Base-by-base conservation (phyloP, 2,797 vertebrate genomes). In the Neostethus bicornis region DNA sequence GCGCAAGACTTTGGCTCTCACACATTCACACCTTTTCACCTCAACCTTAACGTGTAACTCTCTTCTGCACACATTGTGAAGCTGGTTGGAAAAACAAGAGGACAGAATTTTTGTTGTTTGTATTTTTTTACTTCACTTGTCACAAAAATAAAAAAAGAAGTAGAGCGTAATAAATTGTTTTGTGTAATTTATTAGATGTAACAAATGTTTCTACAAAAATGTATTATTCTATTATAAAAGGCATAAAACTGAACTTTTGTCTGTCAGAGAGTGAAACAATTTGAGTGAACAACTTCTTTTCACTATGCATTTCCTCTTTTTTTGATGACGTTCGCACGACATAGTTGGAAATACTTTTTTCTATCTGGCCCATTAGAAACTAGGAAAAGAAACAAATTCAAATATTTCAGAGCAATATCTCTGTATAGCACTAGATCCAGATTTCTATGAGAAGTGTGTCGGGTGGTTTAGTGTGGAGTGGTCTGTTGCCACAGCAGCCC, bases 21-120 rank as follows among this genome's bases (percentile, higher is more conserved):
- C 54, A 35, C 34, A 48, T 43, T 59, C 51, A 26, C 43, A 35
- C 21, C 24, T 44, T 37, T 14, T 56, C 52, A 14, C 43, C 54
- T 42, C 51, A 48, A 26, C 32, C n/a, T 52, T 38, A 7, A 19
- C 5, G 1, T 16, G 35, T 51, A 79, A 73, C 34, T 69, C 51
- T 69, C 73, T 73, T 67, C 72, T 72, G 45, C 77, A 59, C 61
- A 70, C 60, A 66, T 69, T 61, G 46, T 68, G 63, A 73, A 79
- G 69, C 81, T 57, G 58, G 77, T 55, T 49, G 57, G 52, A 55
- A 73, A 39, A 71, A 70, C 70, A 65, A 72, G 56, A 53, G 52
- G 39, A 62, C 61, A 71, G 51, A 66, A 41, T 32, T 60, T 66
- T 53, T 43, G 20, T 57, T 43, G 44, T 63, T 38, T 61, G 66